Evolutionary conservation across 1,140 invertebrate genomes (phyloP), one percentile per base, ranked within the genome.

Genomic region (Anastatus disparis): DNA sequence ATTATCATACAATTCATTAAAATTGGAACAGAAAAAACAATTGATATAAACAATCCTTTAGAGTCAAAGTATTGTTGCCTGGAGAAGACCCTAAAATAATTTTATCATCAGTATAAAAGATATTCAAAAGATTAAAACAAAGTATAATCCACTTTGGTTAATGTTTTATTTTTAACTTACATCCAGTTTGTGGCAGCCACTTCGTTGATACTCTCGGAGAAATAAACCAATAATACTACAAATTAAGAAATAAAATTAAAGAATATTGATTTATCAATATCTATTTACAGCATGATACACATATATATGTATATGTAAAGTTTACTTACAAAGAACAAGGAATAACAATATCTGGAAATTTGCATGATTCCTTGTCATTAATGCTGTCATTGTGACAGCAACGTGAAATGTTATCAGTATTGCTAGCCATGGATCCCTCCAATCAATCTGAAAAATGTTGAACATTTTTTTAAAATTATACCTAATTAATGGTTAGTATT

Each of bases 31-130:
- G 94, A 96, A 84, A 96, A 96, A 13, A 97, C 92, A 17, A 96
- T 88, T 12, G 95, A 97, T 88, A 97, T 96, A 82, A 97, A 97
- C 66, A 97, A 86, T 40, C 95, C 95, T 85, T 94, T 94, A 74
- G 92, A 94, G 83, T 97, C 95, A 85, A 97, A 97, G 84, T 97
- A 97, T 79, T 97, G 95, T 76, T 97, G 94, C 72, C 90, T 90
- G 8, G 94, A 94, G 82, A 96, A 96, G 52, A 91, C 86, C 77
- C 92, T 90, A 76, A 85, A 84, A 56, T 71, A 70, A 65, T 44
- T 72, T 35, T 55, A 66, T 65, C 22, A 48, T 64, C 20, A 50
- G n/a, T 12, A 62, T 66, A 67, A 53, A 59, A 58, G 55, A 35
- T 52, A 26, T 42, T 31, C 31, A 35, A 6, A 53, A 55, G 0